Base-by-base conservation (phyloP, 1,140 invertebrate species). In the Drosophila pachea region DNA sequence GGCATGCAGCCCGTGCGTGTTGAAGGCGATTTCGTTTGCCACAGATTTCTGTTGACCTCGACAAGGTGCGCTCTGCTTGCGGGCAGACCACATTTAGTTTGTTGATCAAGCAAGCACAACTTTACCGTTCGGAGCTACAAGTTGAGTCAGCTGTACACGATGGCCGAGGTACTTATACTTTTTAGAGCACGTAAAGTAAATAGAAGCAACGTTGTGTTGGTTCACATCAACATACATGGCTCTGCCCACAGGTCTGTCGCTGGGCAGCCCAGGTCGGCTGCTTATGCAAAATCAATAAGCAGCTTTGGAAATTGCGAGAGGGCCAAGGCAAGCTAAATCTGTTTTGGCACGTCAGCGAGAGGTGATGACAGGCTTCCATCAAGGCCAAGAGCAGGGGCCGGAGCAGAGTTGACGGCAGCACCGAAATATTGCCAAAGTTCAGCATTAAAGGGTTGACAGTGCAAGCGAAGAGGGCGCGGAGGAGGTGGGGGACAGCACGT, bases 281-380 rank as follows among this genome's bases (percentile, higher is more conserved):
- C 61, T 77, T 79, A 73, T 73, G 75, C 77, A 74, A 73, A 82
- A 78, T 82, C 78, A 82, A 82, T 82, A 83, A 62, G 60, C 53
- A 61, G 53, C 59, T 72, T 61, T 67, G 12, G 43, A 53, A 72
- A 60, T 48, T 64, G 64, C 49, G 47, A 43, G 47, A 33, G 22
- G 61, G 55, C 59, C 52, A 74, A 67, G 55, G 49, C 66, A 75
- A 36, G 54, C 22, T 64, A 68, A 45, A 74, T 78, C 58, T 66
- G 77, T 65, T 65, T 61, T 61, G 56, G 50, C 54, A 76, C 65
- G 72, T 83, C 75, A 84, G 84, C 69, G 75, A 64, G 75, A 38
- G 33, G 56, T 49, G 50, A 47, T 62, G 43, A 53, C 40, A 38
- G 14, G 49, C 49, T 54, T 2, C 7, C 14, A 38, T 35, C 35